Evolutionary conservation across 2,797 vertebrate species (phyloP).

Genomic region (Garrulus glandarius): DNA sequence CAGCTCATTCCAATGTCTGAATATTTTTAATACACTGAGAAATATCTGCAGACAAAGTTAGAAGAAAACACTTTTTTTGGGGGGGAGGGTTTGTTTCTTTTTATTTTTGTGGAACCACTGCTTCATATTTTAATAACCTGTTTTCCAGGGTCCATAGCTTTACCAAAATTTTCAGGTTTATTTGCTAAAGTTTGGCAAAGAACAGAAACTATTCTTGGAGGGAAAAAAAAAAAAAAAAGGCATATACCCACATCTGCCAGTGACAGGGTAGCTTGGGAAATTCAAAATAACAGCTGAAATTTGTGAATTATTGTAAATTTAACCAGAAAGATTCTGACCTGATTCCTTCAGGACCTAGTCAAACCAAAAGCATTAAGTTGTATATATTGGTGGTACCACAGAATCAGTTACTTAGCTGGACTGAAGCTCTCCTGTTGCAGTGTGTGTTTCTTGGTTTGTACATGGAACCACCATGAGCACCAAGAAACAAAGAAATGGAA

Average conservation of each 20-base stretch:
- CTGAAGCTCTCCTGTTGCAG: not conserved
- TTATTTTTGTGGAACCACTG: not conserved
- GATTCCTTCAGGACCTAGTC: not conserved
- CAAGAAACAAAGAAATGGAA: not conserved
- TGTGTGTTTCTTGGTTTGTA: not conserved
- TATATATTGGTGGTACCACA: not conserved
- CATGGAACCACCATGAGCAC: not conserved
- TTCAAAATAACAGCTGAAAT: not conserved
- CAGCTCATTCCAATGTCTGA: not conserved
- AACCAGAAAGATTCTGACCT: not conserved
- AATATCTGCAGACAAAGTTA: not conserved
- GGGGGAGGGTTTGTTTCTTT: too few relatives aligned
- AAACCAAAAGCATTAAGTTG: not conserved
- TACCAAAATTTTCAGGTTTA: not conserved
- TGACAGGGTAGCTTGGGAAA: not conserved
- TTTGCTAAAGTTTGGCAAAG: not conserved
- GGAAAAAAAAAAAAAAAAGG: not conserved
- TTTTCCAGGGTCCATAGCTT: not conserved
- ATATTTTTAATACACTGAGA: not conserved
- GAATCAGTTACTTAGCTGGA: not conserved
- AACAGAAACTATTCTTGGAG: not conserved
- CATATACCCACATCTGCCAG: not conserved
- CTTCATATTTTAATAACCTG: not conserved
- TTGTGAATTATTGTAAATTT: not conserved
- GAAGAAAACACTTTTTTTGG: rapidly evolving